phyloP scores from a whole-genome alignment of 2,113 vertebrate genomes.

The Apus apus region DNA sequence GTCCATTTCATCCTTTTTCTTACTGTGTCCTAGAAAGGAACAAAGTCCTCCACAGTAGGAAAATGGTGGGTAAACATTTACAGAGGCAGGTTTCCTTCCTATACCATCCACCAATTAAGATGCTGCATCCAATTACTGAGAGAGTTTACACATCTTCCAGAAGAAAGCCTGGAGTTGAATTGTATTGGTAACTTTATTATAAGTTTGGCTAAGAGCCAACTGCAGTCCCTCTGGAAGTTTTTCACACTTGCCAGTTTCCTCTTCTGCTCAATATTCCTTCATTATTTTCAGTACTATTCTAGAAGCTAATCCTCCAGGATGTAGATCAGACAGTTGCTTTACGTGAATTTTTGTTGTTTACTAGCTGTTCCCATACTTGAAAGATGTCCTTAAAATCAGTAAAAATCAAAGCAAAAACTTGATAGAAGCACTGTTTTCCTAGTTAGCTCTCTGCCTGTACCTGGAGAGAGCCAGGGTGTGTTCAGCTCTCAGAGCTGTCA shows the following conservation, averaged over 20 bases:
- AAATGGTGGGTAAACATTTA: background rate
- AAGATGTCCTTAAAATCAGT: background rate
- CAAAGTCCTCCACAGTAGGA: background rate
- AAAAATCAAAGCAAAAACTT: background rate
- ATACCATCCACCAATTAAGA: background rate
- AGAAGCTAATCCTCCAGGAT: background rate
- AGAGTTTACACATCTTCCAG: background rate
- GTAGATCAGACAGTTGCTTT: background rate
- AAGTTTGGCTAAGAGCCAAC: background rate
- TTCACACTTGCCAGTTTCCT: background rate
- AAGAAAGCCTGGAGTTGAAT: background rate
- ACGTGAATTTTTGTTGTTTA: background rate
- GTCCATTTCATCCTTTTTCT: background rate
- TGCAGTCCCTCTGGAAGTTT: background rate
- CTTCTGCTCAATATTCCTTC: background rate
- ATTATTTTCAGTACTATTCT: background rate
- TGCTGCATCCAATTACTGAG: fast-evolving
- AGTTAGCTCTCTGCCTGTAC: fast-evolving
- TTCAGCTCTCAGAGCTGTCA: background rate
- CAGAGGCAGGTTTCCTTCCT: background rate
- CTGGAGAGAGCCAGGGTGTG: background rate
- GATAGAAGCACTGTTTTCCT: background rate
- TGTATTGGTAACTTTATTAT: background rate
- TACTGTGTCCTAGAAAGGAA: background rate
- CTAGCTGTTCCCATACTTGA: background rate